Base-by-base conservation (phyloP, 2,888 invertebrate species). In the Papilio gigon region DNA sequence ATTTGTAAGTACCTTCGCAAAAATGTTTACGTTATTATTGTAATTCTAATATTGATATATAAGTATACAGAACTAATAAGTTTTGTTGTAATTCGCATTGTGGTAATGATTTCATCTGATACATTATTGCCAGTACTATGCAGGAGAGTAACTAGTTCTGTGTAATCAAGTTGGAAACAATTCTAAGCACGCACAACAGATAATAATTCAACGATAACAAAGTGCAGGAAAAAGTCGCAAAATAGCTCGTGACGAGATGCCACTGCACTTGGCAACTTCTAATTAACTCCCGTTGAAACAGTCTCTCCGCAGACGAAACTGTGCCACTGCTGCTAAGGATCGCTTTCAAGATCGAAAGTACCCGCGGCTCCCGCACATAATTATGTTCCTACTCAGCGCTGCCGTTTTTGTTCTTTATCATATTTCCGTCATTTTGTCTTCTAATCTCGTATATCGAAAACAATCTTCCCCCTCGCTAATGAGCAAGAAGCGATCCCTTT, bases 271-370 rank as follows among this genome's bases (percentile, higher is more conserved):
- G 78, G 76, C 76, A 78, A 80, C 78, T 81, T 78, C 78, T 83
- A 84, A 84, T 84, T 80, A 84, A 80, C 75, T 78, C 73, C 73
- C 66, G 75, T 77, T 73, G 75, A 72, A 79, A 78, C 78, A 73
- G 73, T 81, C 77, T 76, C 76, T 73, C 68, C 67, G 70, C 70
- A 60, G 59, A 71, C 65, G 64, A 71, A 71, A 68, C 65, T 68
- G 60, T 65, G 60, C 56, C 61, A 56, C 20, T 25, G 37, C 27
- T 17, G 33, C 53, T 8, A 60, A 44, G 42, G 65, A 58, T 65
- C 53, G 42, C 56, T 6, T 61, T 65, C 42, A 61, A 20, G 65
- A 69, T 65, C 65, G 61, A 60, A 59, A 68, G 47, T 50, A 56
- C 53, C 61, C 56, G 25, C 20, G 35, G 61, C 44, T 56, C 27